These are phyloP conservation scores for Notodonta ziczac DNA, from an alignment of 2,888 invertebrate genomes.

Conservation along the genomic window DNA sequence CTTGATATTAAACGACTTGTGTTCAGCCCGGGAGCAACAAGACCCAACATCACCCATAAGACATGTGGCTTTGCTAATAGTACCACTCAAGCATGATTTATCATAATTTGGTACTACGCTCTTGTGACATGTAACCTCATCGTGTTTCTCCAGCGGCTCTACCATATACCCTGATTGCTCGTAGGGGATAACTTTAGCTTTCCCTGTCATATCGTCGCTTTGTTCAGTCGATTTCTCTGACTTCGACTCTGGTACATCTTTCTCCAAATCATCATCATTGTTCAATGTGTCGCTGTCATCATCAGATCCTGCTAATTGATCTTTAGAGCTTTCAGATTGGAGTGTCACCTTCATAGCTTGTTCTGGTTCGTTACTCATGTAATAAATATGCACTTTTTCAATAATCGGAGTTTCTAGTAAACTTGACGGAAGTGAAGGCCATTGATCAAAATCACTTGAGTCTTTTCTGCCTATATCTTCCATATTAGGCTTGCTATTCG, in stretches of 20 bases:
- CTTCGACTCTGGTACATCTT: slow-evolving; percentile 82
- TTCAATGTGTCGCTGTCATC: slow-evolving; percentile 89
- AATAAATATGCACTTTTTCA: slow-evolving; percentile 92
- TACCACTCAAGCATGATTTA: slow-evolving; percentile 76
- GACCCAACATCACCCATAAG: slow-evolving; percentile 76
- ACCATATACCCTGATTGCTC: slow-evolving; percentile 82
- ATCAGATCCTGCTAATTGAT: slow-evolving; percentile 87
- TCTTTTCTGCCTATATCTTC: slow-evolving; percentile 61
- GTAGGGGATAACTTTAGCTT: slow-evolving; percentile 72
- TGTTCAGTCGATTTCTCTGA: slow-evolving; percentile 65
- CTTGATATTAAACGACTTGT: slow-evolving; percentile 67
- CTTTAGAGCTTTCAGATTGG: slow-evolving; percentile 86
- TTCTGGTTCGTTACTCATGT: slow-evolving; percentile 90
- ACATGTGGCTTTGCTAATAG: slow-evolving; percentile 76
- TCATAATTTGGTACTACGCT: slow-evolving; percentile 77
- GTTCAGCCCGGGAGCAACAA: slow-evolving; percentile 74
- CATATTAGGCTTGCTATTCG: slow-evolving; percentile 54
- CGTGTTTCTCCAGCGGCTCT: slow-evolving; percentile 74
- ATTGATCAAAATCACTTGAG: slow-evolving; percentile 90
- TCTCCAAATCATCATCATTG: slow-evolving; percentile 85
- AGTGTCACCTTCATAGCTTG: slow-evolving; percentile 91
- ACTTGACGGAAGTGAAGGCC: slow-evolving; percentile 92
- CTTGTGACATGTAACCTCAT: slow-evolving; percentile 69
- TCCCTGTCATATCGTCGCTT: slow-evolving; percentile 64
- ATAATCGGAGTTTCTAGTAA: slow-evolving; percentile 89